phyloP scores from a whole-genome alignment of 2,113 vertebrate species.

The Marcusenius ussheri region DNA sequence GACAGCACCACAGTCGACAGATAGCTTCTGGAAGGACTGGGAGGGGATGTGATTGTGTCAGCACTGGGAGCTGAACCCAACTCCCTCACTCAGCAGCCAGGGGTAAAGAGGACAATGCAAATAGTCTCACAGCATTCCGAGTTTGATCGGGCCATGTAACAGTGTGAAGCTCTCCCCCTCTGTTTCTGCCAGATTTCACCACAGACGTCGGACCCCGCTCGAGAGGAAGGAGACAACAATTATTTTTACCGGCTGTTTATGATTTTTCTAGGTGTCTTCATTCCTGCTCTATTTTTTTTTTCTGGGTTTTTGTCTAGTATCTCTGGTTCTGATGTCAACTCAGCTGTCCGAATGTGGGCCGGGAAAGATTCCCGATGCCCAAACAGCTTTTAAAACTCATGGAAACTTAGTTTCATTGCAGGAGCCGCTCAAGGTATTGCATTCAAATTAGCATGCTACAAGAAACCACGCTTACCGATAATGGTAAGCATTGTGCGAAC shows the following conservation, averaged over 20 bases:
- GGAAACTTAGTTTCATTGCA: not conserved
- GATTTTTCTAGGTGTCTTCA: not conserved
- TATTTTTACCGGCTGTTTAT: not conserved
- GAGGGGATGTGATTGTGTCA: not conserved
- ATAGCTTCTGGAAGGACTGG: not conserved
- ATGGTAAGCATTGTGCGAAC: not conserved
- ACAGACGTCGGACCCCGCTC: not conserved
- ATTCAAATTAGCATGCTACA: not conserved
- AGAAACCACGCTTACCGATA: not conserved
- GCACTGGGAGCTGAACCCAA: not conserved
- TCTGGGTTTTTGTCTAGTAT: not conserved
- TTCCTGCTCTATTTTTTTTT: not conserved
- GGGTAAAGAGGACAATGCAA: not conserved
- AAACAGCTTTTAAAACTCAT: not conserved
- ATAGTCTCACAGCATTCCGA: not conserved
- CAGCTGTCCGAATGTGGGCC: not conserved
- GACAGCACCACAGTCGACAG: slow-evolving; percentile 18
- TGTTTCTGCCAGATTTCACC: not conserved
- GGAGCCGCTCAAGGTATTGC: not conserved
- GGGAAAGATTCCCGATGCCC: not conserved
- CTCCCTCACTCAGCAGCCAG: not conserved
- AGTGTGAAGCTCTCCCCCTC: not conserved
- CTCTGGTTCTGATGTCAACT: not conserved
- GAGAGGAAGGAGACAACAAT: not conserved
- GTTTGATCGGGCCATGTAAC: not conserved